Conservation (phyloP, 2,888 invertebrate species). For the Macrophya annulata region DNA sequence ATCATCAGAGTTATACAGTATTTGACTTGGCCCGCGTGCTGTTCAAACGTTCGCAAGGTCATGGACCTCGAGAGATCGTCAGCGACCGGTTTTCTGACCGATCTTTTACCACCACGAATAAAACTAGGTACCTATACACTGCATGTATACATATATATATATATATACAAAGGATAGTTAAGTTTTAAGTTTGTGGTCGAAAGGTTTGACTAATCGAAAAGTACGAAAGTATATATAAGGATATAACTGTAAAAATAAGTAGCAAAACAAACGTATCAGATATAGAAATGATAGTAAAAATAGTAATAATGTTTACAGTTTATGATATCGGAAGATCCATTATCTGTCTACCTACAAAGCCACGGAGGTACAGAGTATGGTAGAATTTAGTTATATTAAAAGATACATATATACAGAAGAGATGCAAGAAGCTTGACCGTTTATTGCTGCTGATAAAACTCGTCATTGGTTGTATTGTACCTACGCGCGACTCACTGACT, state of each 20-base stretch:
- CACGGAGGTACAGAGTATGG: neutral
- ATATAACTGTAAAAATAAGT: neutral
- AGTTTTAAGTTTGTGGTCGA: neutral
- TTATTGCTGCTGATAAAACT: constrained; percentile 25
- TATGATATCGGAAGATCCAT: neutral
- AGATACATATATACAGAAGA: neutral
- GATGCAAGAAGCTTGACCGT: constrained; percentile 32
- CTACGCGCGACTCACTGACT: neutral
- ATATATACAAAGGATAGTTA: neutral
- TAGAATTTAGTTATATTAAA: neutral
- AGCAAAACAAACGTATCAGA: neutral
- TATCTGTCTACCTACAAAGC: neutral
- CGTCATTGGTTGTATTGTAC: neutral
- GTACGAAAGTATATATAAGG: neutral
- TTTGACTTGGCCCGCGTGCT: neutral
- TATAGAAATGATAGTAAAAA: neutral
- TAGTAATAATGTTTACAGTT: neutral
- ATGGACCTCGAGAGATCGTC: constrained; percentile 46
- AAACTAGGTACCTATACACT: constrained; percentile 10
- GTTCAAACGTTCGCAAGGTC: constrained; percentile 49
- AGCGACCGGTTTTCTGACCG: constrained; percentile 49
- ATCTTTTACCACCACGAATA: constrained; percentile 22
- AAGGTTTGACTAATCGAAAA: neutral
- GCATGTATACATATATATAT: no score
- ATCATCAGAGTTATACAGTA: constrained; percentile 15